phyloP scores from a whole-genome alignment of 1,140 invertebrate genomes.

The Drosophila athabasca region DNA sequence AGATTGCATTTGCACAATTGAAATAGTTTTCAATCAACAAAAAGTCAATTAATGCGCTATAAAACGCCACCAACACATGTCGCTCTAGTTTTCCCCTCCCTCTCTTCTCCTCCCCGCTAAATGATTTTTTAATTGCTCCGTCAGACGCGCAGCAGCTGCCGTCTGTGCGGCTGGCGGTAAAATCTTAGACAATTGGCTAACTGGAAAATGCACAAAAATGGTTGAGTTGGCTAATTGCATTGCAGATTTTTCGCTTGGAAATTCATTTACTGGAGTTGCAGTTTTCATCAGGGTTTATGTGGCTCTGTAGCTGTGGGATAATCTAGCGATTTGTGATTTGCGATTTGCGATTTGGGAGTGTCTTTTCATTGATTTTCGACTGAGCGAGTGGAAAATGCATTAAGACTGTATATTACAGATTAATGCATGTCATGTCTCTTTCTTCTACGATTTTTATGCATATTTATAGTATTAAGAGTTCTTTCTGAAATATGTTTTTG shows the following conservation, averaged over 20 bases:
- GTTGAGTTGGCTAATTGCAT: slow-evolving; percentile 53
- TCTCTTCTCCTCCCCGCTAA: slow-evolving; percentile 11
- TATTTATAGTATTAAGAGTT: too few relatives aligned
- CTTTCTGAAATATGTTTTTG: too few relatives aligned
- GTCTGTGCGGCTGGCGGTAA: slow-evolving; percentile 18
- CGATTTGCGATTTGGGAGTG: too few relatives aligned
- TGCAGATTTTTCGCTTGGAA: slow-evolving; percentile 21
- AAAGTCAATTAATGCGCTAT: slow-evolving; percentile 62
- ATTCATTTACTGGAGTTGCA: slow-evolving; percentile 15
- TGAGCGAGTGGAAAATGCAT: too few relatives aligned
- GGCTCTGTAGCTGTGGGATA: too few relatives aligned
- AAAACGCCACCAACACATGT: slow-evolving; percentile 50
- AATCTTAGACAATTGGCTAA: slow-evolving; percentile 37
- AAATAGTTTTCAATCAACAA: slow-evolving; percentile 70
- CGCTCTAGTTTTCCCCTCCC: slow-evolving; percentile 22
- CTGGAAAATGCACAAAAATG: slow-evolving; percentile 28
- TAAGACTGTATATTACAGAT: too few relatives aligned
- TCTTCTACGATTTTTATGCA: too few relatives aligned
- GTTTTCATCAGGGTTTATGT: too few relatives aligned
- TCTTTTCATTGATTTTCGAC: too few relatives aligned
- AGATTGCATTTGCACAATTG: slow-evolving; percentile 44
- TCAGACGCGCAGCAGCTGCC: slow-evolving; percentile 21
- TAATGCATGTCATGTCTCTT: too few relatives aligned
- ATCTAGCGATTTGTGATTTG: too few relatives aligned
- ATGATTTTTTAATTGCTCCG: slow-evolving; percentile 61